Conservation (phyloP, 2,888 invertebrate genomes). For the Melieria picta region DNA sequence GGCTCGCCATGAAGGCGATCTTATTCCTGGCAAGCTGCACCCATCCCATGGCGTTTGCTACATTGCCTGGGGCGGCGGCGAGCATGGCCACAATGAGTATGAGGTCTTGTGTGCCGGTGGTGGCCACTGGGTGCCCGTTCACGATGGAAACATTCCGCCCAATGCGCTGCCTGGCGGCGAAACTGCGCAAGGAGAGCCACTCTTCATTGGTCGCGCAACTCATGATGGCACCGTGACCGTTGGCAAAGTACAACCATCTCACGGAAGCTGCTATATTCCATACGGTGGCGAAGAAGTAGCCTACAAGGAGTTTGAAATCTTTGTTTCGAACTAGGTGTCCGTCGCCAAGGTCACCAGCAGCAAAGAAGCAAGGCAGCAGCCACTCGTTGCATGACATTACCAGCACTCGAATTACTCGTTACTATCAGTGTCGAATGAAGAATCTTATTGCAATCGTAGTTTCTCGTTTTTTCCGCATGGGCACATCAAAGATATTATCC, state of each 20-base stretch:
- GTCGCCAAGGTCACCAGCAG: too few species aligned
- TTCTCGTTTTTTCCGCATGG: too few species aligned
- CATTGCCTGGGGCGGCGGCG: slow-evolving; percentile 81
- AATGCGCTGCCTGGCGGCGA: slow-evolving; percentile 79
- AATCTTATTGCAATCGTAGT: too few species aligned
- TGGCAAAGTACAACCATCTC: slow-evolving; percentile 87
- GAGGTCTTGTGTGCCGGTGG: slow-evolving; percentile 74
- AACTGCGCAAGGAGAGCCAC: slow-evolving; percentile 80
- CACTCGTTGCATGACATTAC: too few species aligned
- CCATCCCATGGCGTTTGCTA: slow-evolving; percentile 77
- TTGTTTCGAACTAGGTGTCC: slow-evolving; percentile 62
- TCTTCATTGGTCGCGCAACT: slow-evolving; percentile 80
- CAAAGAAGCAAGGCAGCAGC: too few species aligned
- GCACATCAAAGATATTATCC: too few species aligned
- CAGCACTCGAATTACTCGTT: too few species aligned
- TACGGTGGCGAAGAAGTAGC: slow-evolving; percentile 82
- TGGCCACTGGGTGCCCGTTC: slow-evolving; percentile 75
- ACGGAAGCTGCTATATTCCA: slow-evolving; percentile 84
- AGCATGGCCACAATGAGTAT: slow-evolving; percentile 75
- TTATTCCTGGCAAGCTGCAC: slow-evolving; percentile 79
- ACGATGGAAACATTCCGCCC: slow-evolving; percentile 75
- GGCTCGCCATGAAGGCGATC: slow-evolving; percentile 76
- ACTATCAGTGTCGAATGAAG: too few species aligned
- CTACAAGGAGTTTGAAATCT: slow-evolving; percentile 84
- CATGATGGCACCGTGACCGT: slow-evolving; percentile 82